Percentiles rank a stretch among this genome's conserved stretches.
phyloP scores from a whole-genome alignment of 2,888 invertebrate species.

The Tineola bisselliella region DNA sequence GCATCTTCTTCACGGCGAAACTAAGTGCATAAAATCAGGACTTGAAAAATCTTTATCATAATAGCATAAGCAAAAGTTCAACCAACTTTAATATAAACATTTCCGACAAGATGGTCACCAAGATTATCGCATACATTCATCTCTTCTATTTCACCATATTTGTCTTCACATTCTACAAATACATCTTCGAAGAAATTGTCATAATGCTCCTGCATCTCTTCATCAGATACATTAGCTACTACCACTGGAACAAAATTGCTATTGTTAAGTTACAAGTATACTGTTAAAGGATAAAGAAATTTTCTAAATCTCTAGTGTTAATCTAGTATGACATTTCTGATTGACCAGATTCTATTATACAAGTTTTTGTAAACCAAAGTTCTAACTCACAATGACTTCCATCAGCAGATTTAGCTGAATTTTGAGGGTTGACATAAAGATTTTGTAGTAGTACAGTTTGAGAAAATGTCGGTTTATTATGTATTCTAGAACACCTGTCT shows the following conservation, averaged over 20 bases:
- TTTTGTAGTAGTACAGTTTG: constrained; percentile 97
- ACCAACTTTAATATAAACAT: constrained; percentile 96
- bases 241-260: constrained; percentile 79
- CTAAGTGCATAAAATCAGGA: no score
- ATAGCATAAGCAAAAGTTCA: no score
- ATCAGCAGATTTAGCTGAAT: constrained; percentile 97
- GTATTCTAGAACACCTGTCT: constrained; percentile 98
- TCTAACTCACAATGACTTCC: constrained; percentile 87
- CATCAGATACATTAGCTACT: constrained; percentile 94
- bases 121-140: constrained; percentile 99
- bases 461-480: constrained; percentile 99
- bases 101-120: constrained; percentile 97
- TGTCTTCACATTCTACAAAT: constrained; percentile 98
- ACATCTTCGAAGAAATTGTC: constrained; percentile 99
- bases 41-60: no score
- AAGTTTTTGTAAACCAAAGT: background rate
- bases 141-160: constrained; percentile 99
- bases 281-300: no score
- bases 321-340: no score
- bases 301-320: no score
- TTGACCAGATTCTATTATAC: no score
- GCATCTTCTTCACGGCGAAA: constrained; percentile 98
- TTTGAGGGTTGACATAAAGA: constrained; percentile 98
- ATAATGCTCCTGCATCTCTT: constrained; percentile 99
- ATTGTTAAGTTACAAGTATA: background rate